Conservation (phyloP, 2,113 vertebrate species). For the Aspidoscelis tigris region DNA sequence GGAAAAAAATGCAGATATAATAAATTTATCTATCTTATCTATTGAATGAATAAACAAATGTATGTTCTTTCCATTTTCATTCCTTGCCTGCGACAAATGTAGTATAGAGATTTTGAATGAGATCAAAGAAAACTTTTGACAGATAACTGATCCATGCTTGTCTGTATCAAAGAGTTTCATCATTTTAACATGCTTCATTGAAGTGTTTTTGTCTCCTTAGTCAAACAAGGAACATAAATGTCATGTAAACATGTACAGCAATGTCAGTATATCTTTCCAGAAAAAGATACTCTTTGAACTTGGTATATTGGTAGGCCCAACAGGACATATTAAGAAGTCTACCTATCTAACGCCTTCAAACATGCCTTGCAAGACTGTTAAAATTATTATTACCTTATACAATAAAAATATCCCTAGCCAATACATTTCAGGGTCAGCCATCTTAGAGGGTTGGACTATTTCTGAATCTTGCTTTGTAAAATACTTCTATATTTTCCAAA, state of each 20-base stretch:
- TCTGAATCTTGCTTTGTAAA: constrained; percentile 29
- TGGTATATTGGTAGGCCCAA: neutral
- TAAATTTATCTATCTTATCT: neutral
- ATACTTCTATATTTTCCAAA: constrained; percentile 48
- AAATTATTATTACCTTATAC: neutral
- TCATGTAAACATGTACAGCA: constrained; percentile 18
- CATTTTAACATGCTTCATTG: constrained; percentile 44
- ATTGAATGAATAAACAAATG: constrained; percentile 7
- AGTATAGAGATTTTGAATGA: constrained; percentile 39
- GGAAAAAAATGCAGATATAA: constrained; percentile 22
- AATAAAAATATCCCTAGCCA: constrained; percentile 31
- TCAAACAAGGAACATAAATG: constrained; percentile 32
- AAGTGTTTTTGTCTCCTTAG: constrained; percentile 54
- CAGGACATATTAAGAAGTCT: neutral
- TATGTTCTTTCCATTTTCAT: constrained; percentile 17
- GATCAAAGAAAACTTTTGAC: constrained; percentile 74
- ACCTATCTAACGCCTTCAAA: neutral
- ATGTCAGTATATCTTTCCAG: constrained; percentile 27
- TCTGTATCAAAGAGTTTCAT: constrained; percentile 68
- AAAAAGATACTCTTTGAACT: constrained; percentile 12
- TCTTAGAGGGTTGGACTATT: neutral
- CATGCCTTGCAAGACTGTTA: constrained; percentile 17
- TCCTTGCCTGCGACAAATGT: constrained; percentile 2
- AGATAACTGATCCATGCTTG: constrained; percentile 58
- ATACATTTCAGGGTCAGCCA: constrained; percentile 15